phyloP scores from a whole-genome alignment of 2,113 vertebrate genomes.

The Spermophilus dauricus region DNA sequence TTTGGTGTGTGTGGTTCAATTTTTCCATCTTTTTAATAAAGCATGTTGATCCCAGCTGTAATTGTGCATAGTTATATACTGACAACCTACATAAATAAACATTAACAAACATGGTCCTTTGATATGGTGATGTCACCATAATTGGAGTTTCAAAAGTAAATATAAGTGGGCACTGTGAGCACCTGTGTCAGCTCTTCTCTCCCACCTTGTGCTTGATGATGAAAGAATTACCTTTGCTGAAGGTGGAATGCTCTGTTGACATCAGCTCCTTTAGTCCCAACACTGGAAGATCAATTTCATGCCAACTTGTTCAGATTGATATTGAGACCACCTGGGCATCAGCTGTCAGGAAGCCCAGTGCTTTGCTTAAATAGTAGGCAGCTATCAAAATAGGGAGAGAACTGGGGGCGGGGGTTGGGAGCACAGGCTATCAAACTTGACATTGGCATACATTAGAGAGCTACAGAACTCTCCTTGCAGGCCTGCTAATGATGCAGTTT shows the following conservation, averaged over 20 bases:
- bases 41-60: constrained; percentile 37
- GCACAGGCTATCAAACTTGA: constrained; percentile 81
- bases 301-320: constrained; percentile 81
- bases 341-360: constrained; percentile 82
- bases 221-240: constrained; percentile 59
- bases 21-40: constrained; percentile 70
- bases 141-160: constrained; percentile 3
- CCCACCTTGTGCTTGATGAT: constrained; percentile 20
- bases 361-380: constrained; percentile 87
- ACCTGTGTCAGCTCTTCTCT: constrained; percentile 42
- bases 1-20: constrained; percentile 23
- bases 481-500: constrained; percentile 85
- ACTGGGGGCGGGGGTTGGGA: neutral
- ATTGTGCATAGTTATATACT: constrained; percentile 29
- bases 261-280: neutral
- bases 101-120: constrained; percentile 40
- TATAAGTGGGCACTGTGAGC: neutral
- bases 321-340: constrained; percentile 83
- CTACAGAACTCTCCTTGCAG: constrained; percentile 82
- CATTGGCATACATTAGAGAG: constrained; percentile 80
- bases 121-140: constrained; percentile 44
- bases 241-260: constrained; percentile 64
- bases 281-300: constrained; percentile 79
- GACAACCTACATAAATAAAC: constrained; percentile 67
- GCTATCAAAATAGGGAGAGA: constrained; percentile 87